phyloP scores from a whole-genome alignment of 2,888 invertebrate genomes.

The Cheilosia urbana region DNA sequence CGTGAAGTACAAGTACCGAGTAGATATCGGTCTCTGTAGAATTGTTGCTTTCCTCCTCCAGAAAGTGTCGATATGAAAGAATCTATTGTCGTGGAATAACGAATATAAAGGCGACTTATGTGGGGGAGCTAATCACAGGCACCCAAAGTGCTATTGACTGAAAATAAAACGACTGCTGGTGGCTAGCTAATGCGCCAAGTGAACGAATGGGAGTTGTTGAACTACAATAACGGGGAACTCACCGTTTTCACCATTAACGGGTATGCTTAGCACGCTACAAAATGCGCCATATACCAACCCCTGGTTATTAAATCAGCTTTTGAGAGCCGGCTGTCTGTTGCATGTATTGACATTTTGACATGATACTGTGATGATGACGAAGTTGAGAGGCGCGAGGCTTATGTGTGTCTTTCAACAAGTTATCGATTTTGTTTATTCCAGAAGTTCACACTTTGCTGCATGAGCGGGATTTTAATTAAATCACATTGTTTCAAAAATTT shows the following conservation, averaged over 20 bases:
- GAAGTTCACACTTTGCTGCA: constrained; percentile 8
- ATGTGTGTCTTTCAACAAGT: constrained; percentile 16
- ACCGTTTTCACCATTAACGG: constrained; percentile 13
- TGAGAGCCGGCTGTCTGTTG: constrained; percentile 24
- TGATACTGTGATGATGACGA: not conserved
- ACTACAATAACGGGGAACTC: constrained; percentile 21
- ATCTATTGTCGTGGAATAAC: constrained; percentile 56
- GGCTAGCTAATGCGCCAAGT: not conserved
- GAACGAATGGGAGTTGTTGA: constrained; percentile 12
- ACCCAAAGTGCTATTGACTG: constrained; percentile 58
- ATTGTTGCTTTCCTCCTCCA: constrained; percentile 15
- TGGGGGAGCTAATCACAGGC: constrained; percentile 37
- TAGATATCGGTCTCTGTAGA: constrained; percentile 40
- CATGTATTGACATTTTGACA: constrained; percentile 10
- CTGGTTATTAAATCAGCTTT: constrained; percentile 9
- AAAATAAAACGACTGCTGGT: constrained; percentile 38
- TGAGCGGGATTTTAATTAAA: constrained; percentile 2
- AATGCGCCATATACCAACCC: not conserved
- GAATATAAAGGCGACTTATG: constrained; percentile 28
- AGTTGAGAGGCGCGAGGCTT: not conserved
- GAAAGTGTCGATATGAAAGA: constrained; percentile 54
- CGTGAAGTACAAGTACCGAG: constrained; percentile 14
- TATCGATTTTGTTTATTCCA: constrained; percentile 14
- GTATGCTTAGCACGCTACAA: constrained; percentile 11
- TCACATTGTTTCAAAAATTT: not conserved